Conservation (phyloP, 2,888 invertebrate genomes). For the Meghimatium bilineatum region DNA sequence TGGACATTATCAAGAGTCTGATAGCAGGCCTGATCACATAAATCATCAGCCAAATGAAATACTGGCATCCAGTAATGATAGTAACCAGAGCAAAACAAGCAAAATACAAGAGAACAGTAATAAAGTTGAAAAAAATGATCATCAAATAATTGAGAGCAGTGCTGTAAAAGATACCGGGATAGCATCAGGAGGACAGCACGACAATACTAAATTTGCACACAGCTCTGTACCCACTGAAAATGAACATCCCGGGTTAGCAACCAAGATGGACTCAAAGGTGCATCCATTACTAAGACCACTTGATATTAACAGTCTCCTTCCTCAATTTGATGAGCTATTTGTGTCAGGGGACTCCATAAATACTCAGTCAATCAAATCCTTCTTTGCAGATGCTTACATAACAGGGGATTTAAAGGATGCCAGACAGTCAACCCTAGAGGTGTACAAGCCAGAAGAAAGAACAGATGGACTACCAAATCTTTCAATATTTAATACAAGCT, state of each 20-base stretch:
- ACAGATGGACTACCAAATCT: slow-evolving; percentile 32
- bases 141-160: not conserved
- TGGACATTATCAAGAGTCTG: slow-evolving; percentile 22
- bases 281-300: slow-evolving; percentile 6
- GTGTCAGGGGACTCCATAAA: slow-evolving; percentile 15
- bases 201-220: not conserved
- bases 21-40: not conserved
- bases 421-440: not conserved
- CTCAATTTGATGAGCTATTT: slow-evolving; percentile 33
- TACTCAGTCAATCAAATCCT: slow-evolving; percentile 21
- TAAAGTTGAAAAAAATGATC: not conserved
- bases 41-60: not conserved
- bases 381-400: slow-evolving; percentile 21
- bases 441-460: slow-evolving; percentile 27
- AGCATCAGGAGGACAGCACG: not conserved
- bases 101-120: not conserved
- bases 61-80: not conserved
- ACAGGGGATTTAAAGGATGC: slow-evolving; percentile 8
- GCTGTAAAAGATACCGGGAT: not conserved
- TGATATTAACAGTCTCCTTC: slow-evolving; percentile 31
- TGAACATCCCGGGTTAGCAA: too few species aligned
- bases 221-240: not conserved
- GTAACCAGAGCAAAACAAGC: not conserved
- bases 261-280: slow-evolving; percentile 1
- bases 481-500: slow-evolving; percentile 30